phyloP scores from a whole-genome alignment of 2,888 invertebrate genomes.

The Euclidia mi region DNA sequence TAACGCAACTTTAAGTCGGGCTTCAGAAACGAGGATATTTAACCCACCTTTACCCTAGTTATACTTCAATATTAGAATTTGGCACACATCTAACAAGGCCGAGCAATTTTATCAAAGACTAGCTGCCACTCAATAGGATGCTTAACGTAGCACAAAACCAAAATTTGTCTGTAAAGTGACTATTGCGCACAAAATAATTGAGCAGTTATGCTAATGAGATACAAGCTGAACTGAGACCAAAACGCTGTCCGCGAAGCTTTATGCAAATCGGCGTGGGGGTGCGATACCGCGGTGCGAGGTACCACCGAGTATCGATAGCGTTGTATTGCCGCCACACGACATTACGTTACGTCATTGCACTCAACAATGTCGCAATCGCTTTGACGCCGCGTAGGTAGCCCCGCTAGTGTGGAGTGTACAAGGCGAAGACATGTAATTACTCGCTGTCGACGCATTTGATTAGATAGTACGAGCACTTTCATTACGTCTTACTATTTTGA shows the following conservation, averaged over 20 bases:
- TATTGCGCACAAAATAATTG: slow-evolving; percentile 86
- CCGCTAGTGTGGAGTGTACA: too few species aligned
- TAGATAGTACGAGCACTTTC: neutral
- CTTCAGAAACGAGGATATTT: neutral
- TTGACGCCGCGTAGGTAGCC: too few species aligned
- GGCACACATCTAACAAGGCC: slow-evolving; percentile 46
- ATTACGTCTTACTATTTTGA: neutral
- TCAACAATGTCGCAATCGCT: slow-evolving; percentile 7
- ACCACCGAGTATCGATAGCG: slow-evolving; percentile 47
- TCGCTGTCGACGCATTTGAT: neutral
- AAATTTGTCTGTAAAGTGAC: slow-evolving; percentile 83
- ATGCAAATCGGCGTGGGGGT: slow-evolving; percentile 78
- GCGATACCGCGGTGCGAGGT: slow-evolving; percentile 54
- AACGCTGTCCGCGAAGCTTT: slow-evolving; percentile 83
- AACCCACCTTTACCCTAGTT: neutral
- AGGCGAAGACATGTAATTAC: neutral
- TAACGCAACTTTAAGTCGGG: neutral
- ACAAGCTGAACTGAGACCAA: slow-evolving; percentile 85
- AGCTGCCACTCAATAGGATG: slow-evolving; percentile 62
- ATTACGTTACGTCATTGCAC: slow-evolving; percentile 30
- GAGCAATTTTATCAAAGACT: slow-evolving; percentile 52
- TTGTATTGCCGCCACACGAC: slow-evolving; percentile 33
- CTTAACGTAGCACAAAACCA: slow-evolving; percentile 76
- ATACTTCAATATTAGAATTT: slow-evolving; percentile 23
- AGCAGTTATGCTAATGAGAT: slow-evolving; percentile 87